Conservation (phyloP, 1,140 invertebrate genomes). For the Tetragonula clypearis region DNA sequence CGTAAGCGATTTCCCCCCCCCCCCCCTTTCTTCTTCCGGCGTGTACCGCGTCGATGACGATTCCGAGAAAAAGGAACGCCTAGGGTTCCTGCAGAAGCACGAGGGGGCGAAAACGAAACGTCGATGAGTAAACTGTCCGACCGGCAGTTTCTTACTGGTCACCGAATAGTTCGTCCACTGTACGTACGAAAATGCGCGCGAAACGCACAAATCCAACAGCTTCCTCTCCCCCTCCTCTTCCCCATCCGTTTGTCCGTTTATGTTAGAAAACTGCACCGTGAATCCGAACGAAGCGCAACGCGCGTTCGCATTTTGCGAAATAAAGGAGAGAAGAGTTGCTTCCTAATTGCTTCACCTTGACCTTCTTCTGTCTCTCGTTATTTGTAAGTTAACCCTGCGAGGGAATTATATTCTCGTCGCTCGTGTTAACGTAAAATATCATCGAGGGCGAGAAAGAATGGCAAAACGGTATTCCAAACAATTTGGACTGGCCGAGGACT, state of each 20-base stretch:
- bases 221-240: too few species aligned
- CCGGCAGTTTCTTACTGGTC: conserved; percentile 22
- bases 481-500: background rate
- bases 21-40: background rate
- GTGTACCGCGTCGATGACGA: conserved; percentile 5
- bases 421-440: background rate
- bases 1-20: conserved; percentile 1
- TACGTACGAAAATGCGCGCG: conserved; percentile 12
- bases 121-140: conserved; percentile 18
- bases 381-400: background rate
- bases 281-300: background rate
- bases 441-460: background rate
- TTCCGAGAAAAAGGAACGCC: conserved; percentile 31
- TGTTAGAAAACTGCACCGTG: too few species aligned
- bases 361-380: background rate
- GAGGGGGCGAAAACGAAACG: conserved; percentile 21
- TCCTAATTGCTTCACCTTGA: background rate
- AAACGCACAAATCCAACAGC: conserved; percentile 15
- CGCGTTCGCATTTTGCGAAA: too few species aligned
- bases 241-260: too few species aligned
- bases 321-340: too few species aligned
- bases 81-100: conserved; percentile 9
- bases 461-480: background rate
- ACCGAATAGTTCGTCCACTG: conserved; percentile 18
- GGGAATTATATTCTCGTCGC: background rate